phyloP scores from a whole-genome alignment of 2,113 vertebrate species.

The Chionomys nivalis region DNA sequence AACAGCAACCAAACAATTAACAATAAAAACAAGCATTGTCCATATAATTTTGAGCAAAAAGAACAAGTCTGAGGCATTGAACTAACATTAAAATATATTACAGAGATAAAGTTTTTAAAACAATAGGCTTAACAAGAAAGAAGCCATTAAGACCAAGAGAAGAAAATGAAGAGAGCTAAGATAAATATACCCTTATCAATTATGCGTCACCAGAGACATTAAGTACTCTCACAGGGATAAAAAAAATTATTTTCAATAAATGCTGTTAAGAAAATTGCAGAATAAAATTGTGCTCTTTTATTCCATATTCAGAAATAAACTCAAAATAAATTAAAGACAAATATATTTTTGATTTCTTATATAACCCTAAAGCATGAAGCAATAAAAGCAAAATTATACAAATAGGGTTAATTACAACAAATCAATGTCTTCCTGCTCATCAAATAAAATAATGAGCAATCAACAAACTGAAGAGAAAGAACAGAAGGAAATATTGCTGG shows the following conservation, averaged over 20 bases:
- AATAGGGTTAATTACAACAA: not conserved
- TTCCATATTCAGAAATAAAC: not conserved
- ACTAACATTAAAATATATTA: not conserved
- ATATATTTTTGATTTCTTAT: not conserved
- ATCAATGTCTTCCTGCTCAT: not conserved
- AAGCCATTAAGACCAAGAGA: not conserved
- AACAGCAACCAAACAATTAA: not conserved
- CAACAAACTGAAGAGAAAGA: not conserved
- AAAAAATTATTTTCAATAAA: not conserved
- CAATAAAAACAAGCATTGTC: no score
- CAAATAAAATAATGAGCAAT: not conserved
- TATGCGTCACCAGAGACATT: not conserved
- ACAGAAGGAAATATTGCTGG: not conserved
- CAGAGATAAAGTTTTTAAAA: not conserved
- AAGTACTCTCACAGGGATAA: not conserved
- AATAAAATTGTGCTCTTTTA: not conserved
- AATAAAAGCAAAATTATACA: not conserved
- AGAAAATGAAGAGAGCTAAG: not conserved
- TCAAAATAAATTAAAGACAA: not conserved
- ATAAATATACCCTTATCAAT: not conserved
- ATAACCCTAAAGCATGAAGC: not conserved
- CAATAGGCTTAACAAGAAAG: not conserved
- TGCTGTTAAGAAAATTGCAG: not conserved
- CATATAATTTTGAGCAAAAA: not conserved
- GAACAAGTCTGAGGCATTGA: not conserved